A percentile compares a stretch with the other conserved stretches of the same genome.
Conservation (phyloP, 2,113 vertebrate genomes). For the Sylvia atricapilla region DNA sequence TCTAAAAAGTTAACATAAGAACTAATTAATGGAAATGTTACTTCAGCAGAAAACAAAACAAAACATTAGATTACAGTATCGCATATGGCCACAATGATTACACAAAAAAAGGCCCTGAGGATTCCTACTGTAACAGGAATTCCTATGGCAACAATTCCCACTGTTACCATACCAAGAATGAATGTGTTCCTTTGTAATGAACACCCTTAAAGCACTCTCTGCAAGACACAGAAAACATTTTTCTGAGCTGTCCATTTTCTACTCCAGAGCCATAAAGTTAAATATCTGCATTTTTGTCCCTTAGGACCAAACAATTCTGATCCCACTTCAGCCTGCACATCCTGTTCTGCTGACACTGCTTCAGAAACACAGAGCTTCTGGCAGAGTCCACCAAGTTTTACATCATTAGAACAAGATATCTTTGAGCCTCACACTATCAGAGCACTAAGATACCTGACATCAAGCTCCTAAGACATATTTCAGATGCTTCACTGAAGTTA, state of each 20-base stretch:
- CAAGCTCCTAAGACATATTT: background rate
- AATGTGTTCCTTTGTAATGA: background rate
- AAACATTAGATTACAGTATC: background rate
- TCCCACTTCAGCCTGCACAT: background rate
- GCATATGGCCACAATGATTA: background rate
- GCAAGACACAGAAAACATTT: background rate
- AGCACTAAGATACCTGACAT: background rate
- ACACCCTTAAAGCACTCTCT: background rate
- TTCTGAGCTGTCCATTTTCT: background rate
- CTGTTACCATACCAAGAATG: background rate
- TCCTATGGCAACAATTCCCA: background rate
- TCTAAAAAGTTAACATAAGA: conserved; percentile 66
- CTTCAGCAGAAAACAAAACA: background rate
- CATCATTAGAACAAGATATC: background rate
- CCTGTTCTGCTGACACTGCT: background rate
- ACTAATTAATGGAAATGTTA: background rate
- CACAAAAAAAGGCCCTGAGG: background rate
- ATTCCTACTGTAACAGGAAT: background rate
- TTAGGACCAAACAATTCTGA: background rate
- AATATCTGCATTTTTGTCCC: background rate
- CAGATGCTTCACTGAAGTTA: background rate
- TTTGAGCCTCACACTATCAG: background rate
- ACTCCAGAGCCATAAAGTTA: background rate
- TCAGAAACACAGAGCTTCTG: background rate
- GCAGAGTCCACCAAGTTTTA: background rate